A percentile compares a stretch with the other conserved stretches of the same genome.
These are phyloP conservation scores for Hydrotaea cyrtoneurina DNA, from an alignment of 2,888 invertebrate species.

Conservation along the genomic window DNA sequence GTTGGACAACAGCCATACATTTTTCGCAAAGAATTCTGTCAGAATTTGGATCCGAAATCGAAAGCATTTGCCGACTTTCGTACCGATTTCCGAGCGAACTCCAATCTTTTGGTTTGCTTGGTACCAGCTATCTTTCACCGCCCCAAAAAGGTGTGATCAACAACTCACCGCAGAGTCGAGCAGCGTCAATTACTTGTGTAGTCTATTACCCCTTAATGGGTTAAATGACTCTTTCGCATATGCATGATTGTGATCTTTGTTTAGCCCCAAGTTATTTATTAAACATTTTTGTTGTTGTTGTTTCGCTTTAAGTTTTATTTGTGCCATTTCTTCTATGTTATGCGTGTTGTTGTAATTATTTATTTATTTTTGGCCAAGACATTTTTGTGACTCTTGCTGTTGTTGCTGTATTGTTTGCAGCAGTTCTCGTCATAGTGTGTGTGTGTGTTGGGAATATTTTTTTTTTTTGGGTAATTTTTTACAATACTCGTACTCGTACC, in stretches of 20 bases:
- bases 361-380: constrained; percentile 34
- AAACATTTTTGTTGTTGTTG: constrained; percentile 34
- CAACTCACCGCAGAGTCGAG: too few species aligned
- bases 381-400: constrained; percentile 8
- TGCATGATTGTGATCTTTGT: constrained; percentile 52
- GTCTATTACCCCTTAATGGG: constrained; percentile 51
- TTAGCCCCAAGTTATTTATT: constrained; percentile 60
- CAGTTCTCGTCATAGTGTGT: background rate
- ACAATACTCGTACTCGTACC: too few species aligned
- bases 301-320: constrained; percentile 19
- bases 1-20: too few species aligned
- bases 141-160: too few species aligned
- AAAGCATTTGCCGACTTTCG: too few species aligned
- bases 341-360: constrained; percentile 51
- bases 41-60: too few species aligned
- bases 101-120: too few species aligned
- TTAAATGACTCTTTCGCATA: constrained; percentile 50
- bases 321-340: constrained; percentile 20
- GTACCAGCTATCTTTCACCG: too few species aligned
- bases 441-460: background rate
- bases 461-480: constrained; percentile 48
- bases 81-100: too few species aligned
- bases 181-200: too few species aligned
- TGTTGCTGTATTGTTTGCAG: background rate
- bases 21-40: too few species aligned